These are phyloP conservation scores for Mustelus asterias DNA, from an alignment of 2,113 vertebrate species.

Conservation along the genomic window DNA sequence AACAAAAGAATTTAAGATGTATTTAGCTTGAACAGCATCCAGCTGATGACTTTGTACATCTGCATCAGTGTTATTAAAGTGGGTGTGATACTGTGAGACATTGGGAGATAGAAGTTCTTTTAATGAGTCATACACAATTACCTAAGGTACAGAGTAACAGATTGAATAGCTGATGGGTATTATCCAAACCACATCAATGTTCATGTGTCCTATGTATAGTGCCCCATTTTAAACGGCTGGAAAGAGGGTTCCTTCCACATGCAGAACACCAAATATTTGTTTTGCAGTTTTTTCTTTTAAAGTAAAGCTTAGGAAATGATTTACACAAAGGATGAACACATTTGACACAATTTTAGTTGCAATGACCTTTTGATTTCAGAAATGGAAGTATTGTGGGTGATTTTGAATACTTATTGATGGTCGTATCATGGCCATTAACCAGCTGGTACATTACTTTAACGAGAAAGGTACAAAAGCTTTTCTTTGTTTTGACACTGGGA, in stretches of 20 bases:
- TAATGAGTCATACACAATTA: neutral
- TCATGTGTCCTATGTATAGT: neutral
- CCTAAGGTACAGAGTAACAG: neutral
- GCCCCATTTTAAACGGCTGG: neutral
- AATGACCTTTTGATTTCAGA: neutral
- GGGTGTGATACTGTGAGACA: neutral
- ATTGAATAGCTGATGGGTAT: neutral
- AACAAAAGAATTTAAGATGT: neutral
- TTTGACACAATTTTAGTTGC: neutral
- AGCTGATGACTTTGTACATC: neutral
- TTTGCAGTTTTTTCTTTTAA: neutral
- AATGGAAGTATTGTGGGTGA: neutral
- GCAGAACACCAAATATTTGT: neutral
- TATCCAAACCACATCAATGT: neutral
- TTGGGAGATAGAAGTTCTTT: neutral
- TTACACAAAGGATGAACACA: neutral
- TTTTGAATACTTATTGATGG: neutral
- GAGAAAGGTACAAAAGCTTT: neutral
- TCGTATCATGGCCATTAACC: neutral
- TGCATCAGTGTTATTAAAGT: neutral
- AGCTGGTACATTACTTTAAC: neutral
- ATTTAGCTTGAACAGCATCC: neutral
- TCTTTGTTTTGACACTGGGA: neutral
- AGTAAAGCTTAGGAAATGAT: neutral
- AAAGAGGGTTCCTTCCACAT: neutral